These are phyloP conservation scores for Macaria notata DNA, from an alignment of 2,888 invertebrate genomes.

Conservation along the genomic window DNA sequence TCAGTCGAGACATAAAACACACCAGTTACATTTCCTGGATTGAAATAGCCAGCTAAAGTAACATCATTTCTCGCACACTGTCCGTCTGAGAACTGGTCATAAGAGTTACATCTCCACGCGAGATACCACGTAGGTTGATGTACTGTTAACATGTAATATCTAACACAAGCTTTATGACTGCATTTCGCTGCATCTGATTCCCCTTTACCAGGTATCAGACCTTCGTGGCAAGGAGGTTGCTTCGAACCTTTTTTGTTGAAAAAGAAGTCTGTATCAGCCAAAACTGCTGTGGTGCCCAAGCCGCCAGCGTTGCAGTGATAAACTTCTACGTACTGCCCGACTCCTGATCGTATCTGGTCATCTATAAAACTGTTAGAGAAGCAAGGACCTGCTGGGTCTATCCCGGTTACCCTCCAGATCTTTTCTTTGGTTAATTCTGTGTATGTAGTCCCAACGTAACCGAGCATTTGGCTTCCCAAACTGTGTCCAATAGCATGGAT, in stretches of 20 bases:
- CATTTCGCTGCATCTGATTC: slow-evolving; percentile 68
- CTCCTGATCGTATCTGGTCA: slow-evolving; percentile 75
- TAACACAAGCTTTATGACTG: slow-evolving; percentile 70
- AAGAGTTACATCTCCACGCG: slow-evolving; percentile 65
- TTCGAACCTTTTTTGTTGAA: slow-evolving; percentile 80
- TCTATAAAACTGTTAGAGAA: slow-evolving; percentile 66
- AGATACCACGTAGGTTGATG: slow-evolving; percentile 56
- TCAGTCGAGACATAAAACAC: slow-evolving; percentile 69
- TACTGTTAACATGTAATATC: slow-evolving; percentile 62
- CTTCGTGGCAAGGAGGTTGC: slow-evolving; percentile 78
- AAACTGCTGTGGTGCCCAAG: slow-evolving; percentile 71
- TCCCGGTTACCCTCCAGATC: slow-evolving; percentile 62
- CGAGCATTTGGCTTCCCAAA: slow-evolving; percentile 68
- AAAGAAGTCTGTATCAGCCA: slow-evolving; percentile 83
- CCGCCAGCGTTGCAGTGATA: slow-evolving; percentile 83
- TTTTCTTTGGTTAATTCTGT: slow-evolving; percentile 58
- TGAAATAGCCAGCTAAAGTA: slow-evolving; percentile 67
- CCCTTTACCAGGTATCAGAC: slow-evolving; percentile 59
- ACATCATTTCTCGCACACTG: slow-evolving; percentile 61
- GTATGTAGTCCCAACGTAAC: slow-evolving; percentile 55
- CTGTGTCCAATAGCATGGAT: slow-evolving; percentile 72
- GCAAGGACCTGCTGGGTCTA: slow-evolving; percentile 76
- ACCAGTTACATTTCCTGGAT: slow-evolving; percentile 71
- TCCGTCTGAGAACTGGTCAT: slow-evolving; percentile 57
- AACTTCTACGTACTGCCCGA: slow-evolving; percentile 82